These are phyloP conservation scores for Hippocampus guttulatus DNA, from an alignment of 2,113 vertebrate species.

Conservation along the genomic window DNA sequence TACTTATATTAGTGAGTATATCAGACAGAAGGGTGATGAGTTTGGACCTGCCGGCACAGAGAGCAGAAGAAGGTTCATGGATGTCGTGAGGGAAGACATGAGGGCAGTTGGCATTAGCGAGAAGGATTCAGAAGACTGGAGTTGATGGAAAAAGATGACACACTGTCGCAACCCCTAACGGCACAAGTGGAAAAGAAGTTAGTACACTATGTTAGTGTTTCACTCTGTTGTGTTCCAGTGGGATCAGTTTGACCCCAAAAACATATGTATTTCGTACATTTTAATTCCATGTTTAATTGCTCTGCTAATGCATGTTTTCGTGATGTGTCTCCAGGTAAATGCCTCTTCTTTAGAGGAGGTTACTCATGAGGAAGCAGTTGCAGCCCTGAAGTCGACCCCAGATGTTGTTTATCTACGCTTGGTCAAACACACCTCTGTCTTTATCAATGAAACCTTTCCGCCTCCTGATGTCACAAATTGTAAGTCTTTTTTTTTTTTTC, in stretches of 20 bases:
- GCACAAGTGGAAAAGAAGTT: no score
- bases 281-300: not conserved
- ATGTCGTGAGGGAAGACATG: no score
- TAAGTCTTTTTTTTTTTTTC: conserved; percentile 67
- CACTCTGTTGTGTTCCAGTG: no score
- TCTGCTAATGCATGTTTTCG: not conserved
- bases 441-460: conserved; percentile 89
- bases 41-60: no score
- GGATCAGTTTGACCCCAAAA: not conserved
- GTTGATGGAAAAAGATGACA: no score
- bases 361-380: conserved; percentile 94
- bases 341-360: conserved; percentile 91
- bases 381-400: conserved; percentile 94
- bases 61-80: no score
- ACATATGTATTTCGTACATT: not conserved
- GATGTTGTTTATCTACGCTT: conserved; percentile 95
- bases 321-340: conserved; percentile 80
- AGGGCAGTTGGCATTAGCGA: no score
- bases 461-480: conserved; percentile 93
- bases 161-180: no score
- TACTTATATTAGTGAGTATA: no score
- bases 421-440: conserved; percentile 89
- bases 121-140: no score
- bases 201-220: no score
- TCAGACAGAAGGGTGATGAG: no score